Base-by-base conservation (phyloP, 2,113 vertebrate species). In the Apteryx mantelli region DNA sequence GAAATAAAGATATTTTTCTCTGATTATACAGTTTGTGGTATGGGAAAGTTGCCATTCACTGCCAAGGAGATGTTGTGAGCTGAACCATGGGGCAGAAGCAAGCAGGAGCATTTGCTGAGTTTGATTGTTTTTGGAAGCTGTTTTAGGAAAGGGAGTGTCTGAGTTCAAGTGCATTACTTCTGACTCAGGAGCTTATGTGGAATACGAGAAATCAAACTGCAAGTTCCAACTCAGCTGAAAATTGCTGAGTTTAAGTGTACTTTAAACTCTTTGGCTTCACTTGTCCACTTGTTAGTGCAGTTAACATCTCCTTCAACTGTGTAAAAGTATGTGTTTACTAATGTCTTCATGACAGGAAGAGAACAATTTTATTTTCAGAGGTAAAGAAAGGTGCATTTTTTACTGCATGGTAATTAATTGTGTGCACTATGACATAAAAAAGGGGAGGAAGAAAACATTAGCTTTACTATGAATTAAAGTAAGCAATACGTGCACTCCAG, bases 161-260 rank as follows among this genome's bases (percentile, higher is more conserved):
- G 34, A 55, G 11, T 36, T 20, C 8, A 83, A 4, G 13, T 58
- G 73, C 1, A 1, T 68, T 70, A 8, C 25, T 92, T 38, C 53
- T 89, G 44, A 82, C 36, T 89, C 58, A 89, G 38, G 18, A 76
- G 17, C 22, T 71, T 75, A 5, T 11, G 19, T 36, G 38, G 44
- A 93, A 82, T 25, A 75, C 15, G 16, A 92, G 65, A 92, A 84
- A 86, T 69, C 56, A 93, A 79, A n/a, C n/a, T 65, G 18, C 69
- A 76, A 58, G 65, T 42, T 84, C 36, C 40, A 82, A 48, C 60
- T 81, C 70, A 68, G 61, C 6, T 69, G 48, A 68, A 93, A 93
- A 86, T 38, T 86, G 38, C 32, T 92, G 82, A 81, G 56, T 77
- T 89, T 40, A 18, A 14, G 58, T 69, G 11, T 9, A 42, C 86